A percentile compares a stretch with the other conserved stretches of the same genome.
These are phyloP conservation scores for Thripadectes ignobilis DNA, from an alignment of 2,797 vertebrate species.

Conservation along the genomic window DNA sequence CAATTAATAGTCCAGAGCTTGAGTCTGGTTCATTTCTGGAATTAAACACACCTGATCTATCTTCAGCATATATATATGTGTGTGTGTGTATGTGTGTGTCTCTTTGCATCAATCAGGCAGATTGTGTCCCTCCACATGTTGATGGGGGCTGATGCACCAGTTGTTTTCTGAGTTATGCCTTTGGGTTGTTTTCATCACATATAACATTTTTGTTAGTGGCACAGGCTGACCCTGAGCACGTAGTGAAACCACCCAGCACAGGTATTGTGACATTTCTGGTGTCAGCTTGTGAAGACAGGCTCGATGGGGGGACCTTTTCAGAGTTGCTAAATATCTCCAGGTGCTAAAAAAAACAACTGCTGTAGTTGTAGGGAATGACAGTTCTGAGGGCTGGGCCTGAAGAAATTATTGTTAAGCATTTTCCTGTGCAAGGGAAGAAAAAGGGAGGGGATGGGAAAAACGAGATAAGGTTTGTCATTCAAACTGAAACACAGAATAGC, in stretches of 20 bases:
- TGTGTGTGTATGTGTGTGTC: neutral
- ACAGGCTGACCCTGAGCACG: neutral
- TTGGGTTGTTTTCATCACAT: neutral
- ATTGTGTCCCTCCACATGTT: neutral
- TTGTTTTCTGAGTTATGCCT: neutral
- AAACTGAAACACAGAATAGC: constrained; percentile 22
- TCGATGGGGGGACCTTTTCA: neutral
- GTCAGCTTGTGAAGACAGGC: neutral
- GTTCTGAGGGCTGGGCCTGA: neutral
- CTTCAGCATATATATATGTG: neutral
- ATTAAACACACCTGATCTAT: neutral
- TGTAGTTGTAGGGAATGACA: neutral
- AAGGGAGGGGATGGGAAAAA: constrained; percentile 67
- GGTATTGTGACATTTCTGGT: neutral
- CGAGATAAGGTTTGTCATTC: constrained; percentile 58
- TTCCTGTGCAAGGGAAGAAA: constrained; percentile 19
- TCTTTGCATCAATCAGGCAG: neutral
- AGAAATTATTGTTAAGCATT: neutral
- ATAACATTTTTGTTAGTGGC: neutral
- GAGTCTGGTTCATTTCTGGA: neutral
- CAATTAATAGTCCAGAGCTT: neutral
- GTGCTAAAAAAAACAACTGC: neutral
- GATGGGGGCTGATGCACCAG: neutral
- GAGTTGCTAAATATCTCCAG: neutral
- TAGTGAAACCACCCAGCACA: accelerated